Percentiles rank a stretch among this genome's conserved stretches.
Evolutionary conservation across 1,140 invertebrate genomes (phyloP).

Genomic region (Armadillidium nasatum): DNA sequence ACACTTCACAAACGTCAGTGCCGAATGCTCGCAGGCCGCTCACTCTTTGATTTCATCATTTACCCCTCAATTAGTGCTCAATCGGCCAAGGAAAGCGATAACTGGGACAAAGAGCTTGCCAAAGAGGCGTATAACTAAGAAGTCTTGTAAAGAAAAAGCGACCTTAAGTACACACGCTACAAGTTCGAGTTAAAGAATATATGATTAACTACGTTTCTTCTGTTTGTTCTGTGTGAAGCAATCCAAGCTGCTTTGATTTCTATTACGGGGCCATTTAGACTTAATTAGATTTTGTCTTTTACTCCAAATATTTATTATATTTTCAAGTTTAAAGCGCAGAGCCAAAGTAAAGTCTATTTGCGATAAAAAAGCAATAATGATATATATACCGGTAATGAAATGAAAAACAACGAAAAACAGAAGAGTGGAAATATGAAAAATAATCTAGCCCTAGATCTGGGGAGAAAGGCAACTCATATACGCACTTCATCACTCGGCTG

Average conservation of each 20-base stretch:
- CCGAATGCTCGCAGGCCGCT: conserved; percentile 34
- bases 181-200: neutral
- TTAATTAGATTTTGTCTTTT: conserved; percentile 43
- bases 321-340: neutral
- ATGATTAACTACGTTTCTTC: conserved; percentile 12
- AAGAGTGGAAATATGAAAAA: conserved; percentile 3
- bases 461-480: conserved; percentile 16
- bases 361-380: no score
- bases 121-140: conserved; percentile 22
- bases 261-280: conserved; percentile 42
- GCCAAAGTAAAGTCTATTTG: no score
- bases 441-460: neutral
- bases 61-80: conserved; percentile 42
- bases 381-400: no score
- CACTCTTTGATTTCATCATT: conserved; percentile 42
- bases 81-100: conserved; percentile 39
- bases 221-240: conserved; percentile 39
- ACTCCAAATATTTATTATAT: conserved; percentile 32
- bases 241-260: conserved; percentile 41
- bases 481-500: conserved; percentile 10
- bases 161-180: neutral
- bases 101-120: conserved; percentile 31
- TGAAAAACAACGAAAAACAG: no score
- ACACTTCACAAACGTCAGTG: conserved; percentile 19
- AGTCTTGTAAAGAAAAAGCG: neutral